These are phyloP conservation scores for Leucophenga maculata DNA, from an alignment of 2,888 invertebrate species.

Conservation along the genomic window DNA sequence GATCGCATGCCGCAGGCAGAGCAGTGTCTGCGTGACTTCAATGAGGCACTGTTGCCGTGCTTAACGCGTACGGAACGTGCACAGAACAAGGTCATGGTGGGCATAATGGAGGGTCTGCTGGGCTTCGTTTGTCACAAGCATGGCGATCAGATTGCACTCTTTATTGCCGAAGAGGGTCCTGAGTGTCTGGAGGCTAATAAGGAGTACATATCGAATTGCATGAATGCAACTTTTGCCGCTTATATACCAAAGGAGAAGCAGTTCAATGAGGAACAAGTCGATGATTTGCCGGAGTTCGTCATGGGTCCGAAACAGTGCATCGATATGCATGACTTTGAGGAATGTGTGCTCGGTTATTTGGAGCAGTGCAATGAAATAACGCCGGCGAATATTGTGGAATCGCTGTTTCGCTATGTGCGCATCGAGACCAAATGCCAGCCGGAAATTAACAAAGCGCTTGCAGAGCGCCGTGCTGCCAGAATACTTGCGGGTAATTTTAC, in stretches of 20 bases:
- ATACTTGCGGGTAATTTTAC: too few relatives aligned
- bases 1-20: slow-evolving; percentile 72
- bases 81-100: slow-evolving; percentile 76
- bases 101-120: slow-evolving; percentile 74
- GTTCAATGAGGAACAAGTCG: slow-evolving; percentile 12
- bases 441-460: too few relatives aligned
- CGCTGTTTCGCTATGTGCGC: slow-evolving; percentile 81
- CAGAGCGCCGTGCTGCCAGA: too few relatives aligned
- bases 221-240: slow-evolving; percentile 76
- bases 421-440: slow-evolving; percentile 77
- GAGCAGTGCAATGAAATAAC: slow-evolving; percentile 82
- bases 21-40: slow-evolving; percentile 76
- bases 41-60: slow-evolving; percentile 76
- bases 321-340: slow-evolving; percentile 62
- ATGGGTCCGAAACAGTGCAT: slow-evolving; percentile 74
- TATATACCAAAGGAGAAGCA: slow-evolving; percentile 71
- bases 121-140: slow-evolving; percentile 84
- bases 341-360: slow-evolving; percentile 58
- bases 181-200: slow-evolving; percentile 79
- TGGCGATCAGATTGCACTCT: slow-evolving; percentile 85
- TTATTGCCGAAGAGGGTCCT: slow-evolving; percentile 83
- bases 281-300: slow-evolving; percentile 74
- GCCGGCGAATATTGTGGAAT: slow-evolving; percentile 84
- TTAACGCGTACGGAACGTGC: slow-evolving; percentile 76
- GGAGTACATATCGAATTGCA: slow-evolving; percentile 76